Evolutionary conservation across 2,113 vertebrate species (phyloP), one percentile per base, ranked within the genome.

Genomic region (Probosciger aterrimus): DNA sequence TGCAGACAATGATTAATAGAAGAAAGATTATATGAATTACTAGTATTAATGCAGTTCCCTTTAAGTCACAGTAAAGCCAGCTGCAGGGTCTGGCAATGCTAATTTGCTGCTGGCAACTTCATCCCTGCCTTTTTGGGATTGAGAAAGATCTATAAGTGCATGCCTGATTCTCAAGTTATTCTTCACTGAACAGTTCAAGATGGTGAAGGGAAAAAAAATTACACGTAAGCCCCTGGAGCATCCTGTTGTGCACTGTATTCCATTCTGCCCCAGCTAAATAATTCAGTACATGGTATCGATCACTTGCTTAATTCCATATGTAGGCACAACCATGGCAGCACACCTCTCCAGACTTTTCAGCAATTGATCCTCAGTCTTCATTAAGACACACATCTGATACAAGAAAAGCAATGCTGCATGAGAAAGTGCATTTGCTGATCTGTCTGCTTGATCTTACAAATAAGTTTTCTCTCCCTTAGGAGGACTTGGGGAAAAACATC

Each of bases 1-100:
- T 70, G 75, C 17, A 92, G 76, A 83, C 64, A 70, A 86, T 41
- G 60, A 81, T 88, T 77, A 90, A 88, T 24, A 81, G 71, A 86
- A 80, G n/a, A 76, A 79, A 90, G 60, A 60, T 43, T 5, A 24
- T 44, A 84, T 28, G 43, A 88, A 80, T 30, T 5, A 64, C 39
- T 53, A 49, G 60, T 44, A 63, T 67, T 83, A 70, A n/a, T 83
- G 68, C 49, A 90, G 83, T 55, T 81, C 73, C 65, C 92, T 95
- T 81, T 75, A 93, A 88, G 39, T 71, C 73, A 60, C 35, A 67
- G 49, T 62, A 87, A 52, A 85, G 30, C 55, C 18, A 82, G 41
- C 63, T 79, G 78, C 37, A 70, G 71, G 25, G 22, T 74, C 64
- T 74, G 37, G 67, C 31, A 70, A 80, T 2, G 11, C 43, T 78